Evolutionary conservation across 2,888 invertebrate species (phyloP), one percentile per base, ranked within the genome.

Genomic region (Smittia aterrima): DNA sequence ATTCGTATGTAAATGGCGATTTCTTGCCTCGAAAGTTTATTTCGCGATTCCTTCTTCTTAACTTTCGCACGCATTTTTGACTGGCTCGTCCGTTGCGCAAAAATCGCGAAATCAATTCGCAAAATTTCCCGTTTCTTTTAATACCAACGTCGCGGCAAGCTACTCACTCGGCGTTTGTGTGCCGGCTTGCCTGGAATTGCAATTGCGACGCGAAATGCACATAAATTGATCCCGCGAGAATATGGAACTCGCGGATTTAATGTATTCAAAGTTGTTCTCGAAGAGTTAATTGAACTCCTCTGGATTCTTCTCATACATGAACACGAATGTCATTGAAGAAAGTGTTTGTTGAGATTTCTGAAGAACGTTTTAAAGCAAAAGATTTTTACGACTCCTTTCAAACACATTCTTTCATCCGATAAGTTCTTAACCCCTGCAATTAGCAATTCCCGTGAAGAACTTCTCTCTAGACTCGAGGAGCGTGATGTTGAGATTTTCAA

Each of bases 1-100:
- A 74, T 74, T 74, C 47, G 47, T 66, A 74, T 74, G 74, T 47
- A 66, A 74, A 74, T 74, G 18, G 64, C 38, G 6, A 58, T 27
- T 54, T 66, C 32, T 32, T 41, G 67, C 6, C 27, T 62, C 62
- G 24, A 67, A 64, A 27, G 25, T 64, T 27, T 16, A 20, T 58
- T 58, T 58, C 9, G 18, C 18, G 22, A 13, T 22, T 58, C 58
- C 58, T 58, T 58, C 58, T 58, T 64, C 27, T 64, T 64, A 64
- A 27, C 27, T 64, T 27, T 27, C 64, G 27, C 64, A 64, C 64
- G 64, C 64, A 64, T 64, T 64, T 64, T n/a, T 27, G 38, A 47
- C 3, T 47, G 38, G 38, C 38, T 16, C 47, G 47, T 22, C 20
- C 18, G 58, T 58, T 58, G 22, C 11, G 4, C 38, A 38, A 38